Evolutionary conservation across 92 coral and sea anemone genomes (phyloP).

Genomic region (Plumapathes pennacea): DNA sequence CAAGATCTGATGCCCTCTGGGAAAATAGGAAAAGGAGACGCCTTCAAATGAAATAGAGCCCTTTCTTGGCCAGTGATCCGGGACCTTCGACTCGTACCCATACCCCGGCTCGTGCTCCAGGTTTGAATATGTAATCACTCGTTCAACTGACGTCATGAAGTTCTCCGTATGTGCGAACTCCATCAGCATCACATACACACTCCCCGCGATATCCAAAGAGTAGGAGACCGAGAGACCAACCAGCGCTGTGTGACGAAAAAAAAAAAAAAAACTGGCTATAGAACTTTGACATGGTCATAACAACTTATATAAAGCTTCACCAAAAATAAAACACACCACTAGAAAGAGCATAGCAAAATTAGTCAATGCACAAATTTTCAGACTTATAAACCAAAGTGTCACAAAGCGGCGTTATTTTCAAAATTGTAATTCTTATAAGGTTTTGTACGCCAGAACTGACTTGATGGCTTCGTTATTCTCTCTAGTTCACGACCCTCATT

Average conservation of each 20-base stretch:
- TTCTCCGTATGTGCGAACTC: constrained; percentile 3
- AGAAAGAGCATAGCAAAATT: too few species aligned
- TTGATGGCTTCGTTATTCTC: too few species aligned
- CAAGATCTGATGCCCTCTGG: not conserved
- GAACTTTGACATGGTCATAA: too few species aligned
- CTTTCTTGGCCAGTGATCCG: not conserved
- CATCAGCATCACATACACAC: not conserved
- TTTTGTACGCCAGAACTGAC: too few species aligned
- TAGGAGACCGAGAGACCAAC: constrained; percentile 6
- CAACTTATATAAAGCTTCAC: too few species aligned
- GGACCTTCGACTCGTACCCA: not conserved
- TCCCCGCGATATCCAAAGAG: not conserved
- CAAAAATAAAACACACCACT: too few species aligned
- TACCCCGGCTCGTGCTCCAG: constrained; percentile 1
- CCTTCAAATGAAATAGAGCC: not conserved
- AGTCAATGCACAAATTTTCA: too few species aligned
- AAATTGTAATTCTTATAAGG: too few species aligned
- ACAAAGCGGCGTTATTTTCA: too few species aligned
- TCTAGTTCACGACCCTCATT: too few species aligned
- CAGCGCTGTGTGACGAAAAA: not conserved
- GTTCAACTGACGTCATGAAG: constrained; percentile 14
- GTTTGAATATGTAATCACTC: constrained; percentile 1
- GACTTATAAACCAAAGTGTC: too few species aligned
- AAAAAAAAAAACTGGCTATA: not conserved
- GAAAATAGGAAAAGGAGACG: not conserved